These are phyloP conservation scores for Cordylochernes scorpioides DNA, from an alignment of 2,888 invertebrate genomes.

Conservation along the genomic window DNA sequence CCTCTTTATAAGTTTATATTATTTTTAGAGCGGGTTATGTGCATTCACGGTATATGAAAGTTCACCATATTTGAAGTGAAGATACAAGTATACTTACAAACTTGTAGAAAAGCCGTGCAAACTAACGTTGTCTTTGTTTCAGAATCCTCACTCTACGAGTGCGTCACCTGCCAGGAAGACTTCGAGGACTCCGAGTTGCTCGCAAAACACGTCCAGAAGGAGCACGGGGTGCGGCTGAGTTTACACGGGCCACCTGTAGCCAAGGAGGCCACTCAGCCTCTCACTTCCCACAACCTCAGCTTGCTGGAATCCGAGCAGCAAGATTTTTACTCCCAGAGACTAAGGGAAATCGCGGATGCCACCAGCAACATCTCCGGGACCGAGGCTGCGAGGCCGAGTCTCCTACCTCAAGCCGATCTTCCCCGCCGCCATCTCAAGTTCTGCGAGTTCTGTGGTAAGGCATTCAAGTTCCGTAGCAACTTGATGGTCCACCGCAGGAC, in stretches of 20 bases:
- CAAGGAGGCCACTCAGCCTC: slow-evolving; percentile 14
- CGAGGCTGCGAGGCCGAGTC: slow-evolving; percentile 62
- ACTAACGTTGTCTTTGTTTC: too few species aligned
- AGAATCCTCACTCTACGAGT: slow-evolving; percentile 79
- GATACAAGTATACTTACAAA: too few species aligned
- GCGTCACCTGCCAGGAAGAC: slow-evolving; percentile 71
- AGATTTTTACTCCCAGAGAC: slow-evolving; percentile 98
- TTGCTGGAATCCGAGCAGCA: slow-evolving; percentile 41
- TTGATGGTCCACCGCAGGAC: slow-evolving; percentile 68
- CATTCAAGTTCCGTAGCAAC: slow-evolving; percentile 75
- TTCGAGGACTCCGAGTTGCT: slow-evolving; percentile 82
- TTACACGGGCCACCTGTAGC: slow-evolving; percentile 28
- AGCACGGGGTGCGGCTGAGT: slow-evolving; percentile 79
- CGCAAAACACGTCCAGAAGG: slow-evolving; percentile 76
- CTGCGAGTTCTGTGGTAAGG: slow-evolving; percentile 78
- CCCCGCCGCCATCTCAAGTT: slow-evolving; percentile 24
- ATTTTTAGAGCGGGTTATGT: too few species aligned
- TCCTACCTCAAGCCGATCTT: slow-evolving; percentile 19
- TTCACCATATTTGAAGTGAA: too few species aligned
- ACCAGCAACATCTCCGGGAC: slow-evolving; percentile 21
- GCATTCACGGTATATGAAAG: too few species aligned
- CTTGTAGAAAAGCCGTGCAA: too few species aligned
- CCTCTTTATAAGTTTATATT: too few species aligned
- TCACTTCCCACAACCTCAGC: slow-evolving; percentile 25
- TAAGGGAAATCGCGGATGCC: slow-evolving; percentile 79